phyloP scores from a whole-genome alignment of 1,140 invertebrate genomes.

The Aleiodes sp. region DNA sequence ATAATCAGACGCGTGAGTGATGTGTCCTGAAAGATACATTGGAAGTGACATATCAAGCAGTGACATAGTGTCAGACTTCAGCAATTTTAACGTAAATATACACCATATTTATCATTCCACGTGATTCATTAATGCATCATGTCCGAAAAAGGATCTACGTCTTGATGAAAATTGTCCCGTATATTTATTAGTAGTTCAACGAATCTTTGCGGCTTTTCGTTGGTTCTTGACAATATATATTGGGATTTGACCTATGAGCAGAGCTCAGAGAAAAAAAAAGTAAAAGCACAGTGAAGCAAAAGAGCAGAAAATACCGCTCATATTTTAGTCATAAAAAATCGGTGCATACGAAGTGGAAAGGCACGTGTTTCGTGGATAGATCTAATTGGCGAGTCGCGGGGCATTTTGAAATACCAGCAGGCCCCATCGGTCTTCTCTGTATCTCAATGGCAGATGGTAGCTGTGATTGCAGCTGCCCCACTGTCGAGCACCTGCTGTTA shows the following conservation, averaged over 20 bases:
- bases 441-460: constrained; percentile 23
- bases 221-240: too few species aligned
- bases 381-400: constrained; percentile 16
- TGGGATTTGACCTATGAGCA: too few species aligned
- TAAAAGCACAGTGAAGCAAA: neutral
- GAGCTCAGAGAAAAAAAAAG: too few species aligned
- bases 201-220: too few species aligned
- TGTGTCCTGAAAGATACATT: constrained; percentile 4
- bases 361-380: constrained; percentile 18
- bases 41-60: neutral
- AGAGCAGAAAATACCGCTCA: neutral
- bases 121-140: too few species aligned
- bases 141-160: too few species aligned
- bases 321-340: neutral
- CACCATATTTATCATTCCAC: neutral
- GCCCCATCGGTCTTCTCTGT: neutral
- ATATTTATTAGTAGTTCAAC: too few species aligned
- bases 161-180: too few species aligned
- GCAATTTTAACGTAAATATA: neutral
- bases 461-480: constrained; percentile 29
- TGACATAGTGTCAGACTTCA: neutral
- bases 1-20: constrained; percentile 1
- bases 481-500: constrained; percentile 21
- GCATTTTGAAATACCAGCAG: constrained; percentile 9
- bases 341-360: neutral